A percentile compares a stretch with the other conserved stretches of the same genome.
These are phyloP conservation scores for Scaptomyza parva DNA, from an alignment of 2,888 invertebrate species.

Conservation along the genomic window DNA sequence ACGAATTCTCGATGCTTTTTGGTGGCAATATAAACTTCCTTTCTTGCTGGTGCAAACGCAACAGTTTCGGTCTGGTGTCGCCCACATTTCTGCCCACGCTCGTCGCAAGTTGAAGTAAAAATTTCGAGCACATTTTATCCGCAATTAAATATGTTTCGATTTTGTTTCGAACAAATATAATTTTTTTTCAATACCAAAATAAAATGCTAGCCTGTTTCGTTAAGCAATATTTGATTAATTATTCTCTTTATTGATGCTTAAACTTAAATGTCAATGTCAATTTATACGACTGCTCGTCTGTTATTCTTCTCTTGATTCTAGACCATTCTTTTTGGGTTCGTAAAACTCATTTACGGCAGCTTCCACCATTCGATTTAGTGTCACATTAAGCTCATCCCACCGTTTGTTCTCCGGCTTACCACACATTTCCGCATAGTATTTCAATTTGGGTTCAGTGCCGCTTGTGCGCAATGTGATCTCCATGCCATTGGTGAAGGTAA, in stretches of 20 bases:
- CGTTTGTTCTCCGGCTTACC: constrained; percentile 89
- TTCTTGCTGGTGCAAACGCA: constrained; percentile 7
- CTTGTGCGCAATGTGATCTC: constrained; percentile 96
- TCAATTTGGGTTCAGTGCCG: constrained; percentile 99
- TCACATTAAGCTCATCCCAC: constrained; percentile 87
- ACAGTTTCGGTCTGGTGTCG: not conserved
- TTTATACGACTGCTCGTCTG: not conserved
- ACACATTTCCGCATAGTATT: constrained; percentile 97
- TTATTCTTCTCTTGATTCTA: constrained; percentile 81
- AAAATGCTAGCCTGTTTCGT: constrained; percentile 27
- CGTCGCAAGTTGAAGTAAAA: constrained; percentile 17
- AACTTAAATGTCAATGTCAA: too few species aligned
- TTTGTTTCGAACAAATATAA: constrained; percentile 18
- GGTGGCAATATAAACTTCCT: constrained; percentile 44
- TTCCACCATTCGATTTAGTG: constrained; percentile 90
- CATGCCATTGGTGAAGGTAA: constrained; percentile 94
- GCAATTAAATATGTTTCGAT: constrained; percentile 2
- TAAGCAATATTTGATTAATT: not conserved
- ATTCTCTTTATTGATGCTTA: not conserved
- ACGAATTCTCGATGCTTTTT: not conserved
- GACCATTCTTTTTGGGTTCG: constrained; percentile 90
- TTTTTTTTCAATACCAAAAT: constrained; percentile 7
- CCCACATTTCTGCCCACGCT: not conserved
- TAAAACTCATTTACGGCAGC: constrained; percentile 92
- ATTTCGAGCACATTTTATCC: constrained; percentile 43